Base-by-base conservation (phyloP, 2,113 vertebrate genomes). In the Corynorhinus townsendii region DNA sequence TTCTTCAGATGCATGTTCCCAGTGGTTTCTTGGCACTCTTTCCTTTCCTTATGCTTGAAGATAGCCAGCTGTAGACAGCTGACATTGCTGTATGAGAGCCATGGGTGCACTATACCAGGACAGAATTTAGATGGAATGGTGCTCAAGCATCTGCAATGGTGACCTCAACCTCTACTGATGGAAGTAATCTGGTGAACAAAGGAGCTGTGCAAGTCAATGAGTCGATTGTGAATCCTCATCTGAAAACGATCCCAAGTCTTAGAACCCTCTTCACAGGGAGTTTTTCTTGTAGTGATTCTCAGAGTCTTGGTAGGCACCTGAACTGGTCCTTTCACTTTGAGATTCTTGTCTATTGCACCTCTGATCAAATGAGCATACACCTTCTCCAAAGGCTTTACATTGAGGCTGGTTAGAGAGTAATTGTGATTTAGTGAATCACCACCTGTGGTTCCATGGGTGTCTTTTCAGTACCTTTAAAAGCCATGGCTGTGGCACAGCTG, bases 1-100 rank as follows among this genome's bases (percentile, higher is more conserved):
- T 96, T 93, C 84, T 94, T 96, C 19, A 86, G 20, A 66, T 68
- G 12, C 15, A 17, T 64, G 45, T 90, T 91, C 45, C 22, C 75
- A 14, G 90, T 62, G 66, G 15, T 87, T 87, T 89, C 71, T 90
- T 92, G 35, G 10, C 66, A 38, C 5, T 43, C 40, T 90, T 91
- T 86, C 11, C 11, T 71, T 95, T 75, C n/a, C 22, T 87, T 91
- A 35, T 38, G 8, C 12, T 75, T 87, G 40, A 82, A 81, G 52
- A 80, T 47, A 83, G 28, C 10, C 9, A 33, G 17, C 52, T 90
- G 17, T 91, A 56, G 17, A 91, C 43, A 62, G 59, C 66, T 77
- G 56, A 77, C 22, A 38, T 40, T 71, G 22, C n/a, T 80, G 17
- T n/a, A 0, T 93, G 54, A 86, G 43, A 68, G 38, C 66, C 38